Base-by-base conservation (phyloP, 2,113 vertebrate genomes). In the Ciconia stormi region DNA sequence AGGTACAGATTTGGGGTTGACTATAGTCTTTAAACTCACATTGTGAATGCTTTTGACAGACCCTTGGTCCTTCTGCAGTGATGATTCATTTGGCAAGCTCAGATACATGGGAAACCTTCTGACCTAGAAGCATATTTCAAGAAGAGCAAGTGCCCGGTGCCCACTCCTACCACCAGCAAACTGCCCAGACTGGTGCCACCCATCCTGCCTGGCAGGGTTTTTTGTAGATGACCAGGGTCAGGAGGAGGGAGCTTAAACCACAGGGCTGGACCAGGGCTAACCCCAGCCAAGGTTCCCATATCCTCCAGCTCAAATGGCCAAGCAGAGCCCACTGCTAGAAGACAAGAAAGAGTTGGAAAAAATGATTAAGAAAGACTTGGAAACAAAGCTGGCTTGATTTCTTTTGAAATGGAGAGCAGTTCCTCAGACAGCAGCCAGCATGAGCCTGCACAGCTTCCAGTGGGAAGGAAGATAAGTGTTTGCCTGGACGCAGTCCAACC, bases 341-440 rank as follows among this genome's bases (percentile, higher is more conserved):
- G 90, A 91, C 82, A 82, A 84, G 80, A 79, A 79, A 59, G 36
- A 79, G 38, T 23, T 93, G 87, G 66, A 90, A 91, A 89, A 89
- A 38, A 40, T 88, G 52, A 91, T 91, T 82, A 95, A 85, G 49
- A 44, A 36, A 85, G 27, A 36, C 62, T 94, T 82, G 58, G 87
- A 90, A 95, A 94, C 58, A 91, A 93, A 95, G 56, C 36, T 91
- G 61, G 56, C 77, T 87, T 58, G 70, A 69, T 85, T 93, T 79
- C 81, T 69, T 94, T 94, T 87, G 87, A 96, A 96, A 94, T 61
- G 58, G 78, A 94, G 90, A 97, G 58, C 87, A 96, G 66, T 44
- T 91, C 73, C 82, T 91, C 91, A 91, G 81, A 96, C 61, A 93
- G 89, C 81, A 94, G 91, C 81, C 47, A 3, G 49, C 85, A 70